Conservation (phyloP, 2,888 invertebrate species). For the Mimachlamys varia region DNA sequence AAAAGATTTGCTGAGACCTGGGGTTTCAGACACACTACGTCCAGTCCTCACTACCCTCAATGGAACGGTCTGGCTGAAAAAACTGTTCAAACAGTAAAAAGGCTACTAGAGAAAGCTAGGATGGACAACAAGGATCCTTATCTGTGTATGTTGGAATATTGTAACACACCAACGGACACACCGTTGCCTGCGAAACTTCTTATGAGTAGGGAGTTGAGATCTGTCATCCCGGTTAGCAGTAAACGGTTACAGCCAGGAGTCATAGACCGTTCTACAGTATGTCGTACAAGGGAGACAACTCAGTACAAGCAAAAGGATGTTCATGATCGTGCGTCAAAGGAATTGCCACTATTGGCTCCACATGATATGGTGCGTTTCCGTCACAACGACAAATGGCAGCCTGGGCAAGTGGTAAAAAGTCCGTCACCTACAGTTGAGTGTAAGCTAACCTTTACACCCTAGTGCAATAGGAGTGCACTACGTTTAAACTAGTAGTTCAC, state of each 20-base stretch:
- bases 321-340: background rate
- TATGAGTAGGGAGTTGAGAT: no score
- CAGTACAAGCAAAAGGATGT: background rate
- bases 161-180: no score
- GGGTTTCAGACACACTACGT: background rate
- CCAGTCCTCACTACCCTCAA: conserved; percentile 1
- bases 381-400: no score
- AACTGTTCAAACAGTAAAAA: background rate
- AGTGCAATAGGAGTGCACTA: no score
- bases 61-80: background rate
- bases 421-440: no score
- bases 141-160: no score
- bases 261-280: background rate
- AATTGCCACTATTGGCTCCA: background rate
- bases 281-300: conserved; percentile 18
- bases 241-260: background rate
- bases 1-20: background rate
- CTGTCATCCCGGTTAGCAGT: background rate
- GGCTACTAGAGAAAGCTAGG: background rate
- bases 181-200: no score
- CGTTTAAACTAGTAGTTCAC: no score
- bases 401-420: no score
- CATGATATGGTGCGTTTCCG: background rate
- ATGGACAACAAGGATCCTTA: no score
- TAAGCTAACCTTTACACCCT: no score